Evolutionary conservation across 1,140 invertebrate genomes (phyloP), one percentile per base, ranked within the genome.

Genomic region (Dreissena polymorpha): DNA sequence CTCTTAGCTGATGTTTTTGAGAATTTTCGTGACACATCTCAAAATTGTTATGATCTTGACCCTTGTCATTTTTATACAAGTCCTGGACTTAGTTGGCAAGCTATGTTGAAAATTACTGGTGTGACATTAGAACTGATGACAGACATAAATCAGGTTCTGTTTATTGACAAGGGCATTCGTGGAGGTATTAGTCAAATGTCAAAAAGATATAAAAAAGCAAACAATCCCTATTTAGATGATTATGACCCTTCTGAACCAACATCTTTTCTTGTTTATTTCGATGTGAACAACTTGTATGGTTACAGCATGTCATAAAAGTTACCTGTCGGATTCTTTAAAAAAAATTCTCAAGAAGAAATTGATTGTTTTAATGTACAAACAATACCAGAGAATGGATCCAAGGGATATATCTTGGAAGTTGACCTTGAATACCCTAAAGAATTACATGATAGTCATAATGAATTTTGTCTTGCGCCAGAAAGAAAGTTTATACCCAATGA

Each of bases 361-460:
- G 67, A 80, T 68, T 16, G 91, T 88, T 90, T 93, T 87, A 90
- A 92, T 83, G 85, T 86, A 57, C 53, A 82, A 57, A 86, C 86
- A 77, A 87, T 92, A 25, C 50, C 87, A 8, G 86, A 93, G 83
- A 89, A 93, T 90, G 86, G 90, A 74, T 25, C 88, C 49, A 85
- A 82, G 64, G 94, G 94, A 10, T 95, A 93, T 84, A 93, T 95
- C 73, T 87, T 95, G 50, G 94, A 95, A 65, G 86, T 91, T 8
- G 85, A 91, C 81, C 51, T 93, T 18, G 60, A 86, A 6, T 93
- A 93, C 83, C 90, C 90, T 5, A 10, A 86, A 71, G 6, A 92
- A 23, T 60, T 95, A 14, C 94, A 95, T 90, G 90, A 95, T 64
- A 13, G 21, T 1, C 94, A 95, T 89, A 93, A 91, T 81, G 92